These are phyloP conservation scores for Limnephilus lunatus DNA, from an alignment of 2,888 invertebrate species.

Conservation along the genomic window DNA sequence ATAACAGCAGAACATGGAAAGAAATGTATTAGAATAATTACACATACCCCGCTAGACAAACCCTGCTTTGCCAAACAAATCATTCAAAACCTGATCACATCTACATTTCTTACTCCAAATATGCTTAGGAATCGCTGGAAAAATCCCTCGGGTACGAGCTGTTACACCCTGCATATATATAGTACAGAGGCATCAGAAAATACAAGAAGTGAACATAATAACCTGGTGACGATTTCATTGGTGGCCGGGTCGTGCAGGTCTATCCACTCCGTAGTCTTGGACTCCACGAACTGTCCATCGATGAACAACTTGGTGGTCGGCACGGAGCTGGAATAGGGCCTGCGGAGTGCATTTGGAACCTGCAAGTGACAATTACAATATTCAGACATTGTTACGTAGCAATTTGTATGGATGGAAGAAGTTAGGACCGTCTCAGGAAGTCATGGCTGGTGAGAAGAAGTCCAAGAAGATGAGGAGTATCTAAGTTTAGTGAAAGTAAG, in stretches of 20 bases:
- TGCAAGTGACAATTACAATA: conserved; percentile 39
- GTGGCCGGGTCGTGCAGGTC: conserved; percentile 97
- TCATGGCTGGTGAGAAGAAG: too few species aligned
- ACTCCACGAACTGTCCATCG: conserved; percentile 95
- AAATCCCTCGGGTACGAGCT: too few species aligned
- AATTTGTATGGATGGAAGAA: background rate
- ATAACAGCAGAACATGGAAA: too few species aligned
- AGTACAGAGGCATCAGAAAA: conserved; percentile 10
- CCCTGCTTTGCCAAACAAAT: too few species aligned
- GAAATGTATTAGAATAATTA: too few species aligned
- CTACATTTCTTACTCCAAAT: too few species aligned
- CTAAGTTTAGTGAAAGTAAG: background rate
- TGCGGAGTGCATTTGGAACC: conserved; percentile 69
- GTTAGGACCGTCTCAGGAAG: too few species aligned
- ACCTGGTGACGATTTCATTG: conserved; percentile 86
- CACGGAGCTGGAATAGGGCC: conserved; percentile 78
- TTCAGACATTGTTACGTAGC: background rate
- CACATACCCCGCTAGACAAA: too few species aligned
- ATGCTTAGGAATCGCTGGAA: too few species aligned
- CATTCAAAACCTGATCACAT: too few species aligned
- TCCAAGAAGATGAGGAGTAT: too few species aligned
- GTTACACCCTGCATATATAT: background rate
- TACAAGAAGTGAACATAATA: background rate
- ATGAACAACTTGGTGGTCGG: conserved; percentile 95
- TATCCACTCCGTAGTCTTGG: conserved; percentile 94